Evolutionary conservation across 2,797 vertebrate species (phyloP), one percentile per base, ranked within the genome.

Genomic region (Chrosomus eos): DNA sequence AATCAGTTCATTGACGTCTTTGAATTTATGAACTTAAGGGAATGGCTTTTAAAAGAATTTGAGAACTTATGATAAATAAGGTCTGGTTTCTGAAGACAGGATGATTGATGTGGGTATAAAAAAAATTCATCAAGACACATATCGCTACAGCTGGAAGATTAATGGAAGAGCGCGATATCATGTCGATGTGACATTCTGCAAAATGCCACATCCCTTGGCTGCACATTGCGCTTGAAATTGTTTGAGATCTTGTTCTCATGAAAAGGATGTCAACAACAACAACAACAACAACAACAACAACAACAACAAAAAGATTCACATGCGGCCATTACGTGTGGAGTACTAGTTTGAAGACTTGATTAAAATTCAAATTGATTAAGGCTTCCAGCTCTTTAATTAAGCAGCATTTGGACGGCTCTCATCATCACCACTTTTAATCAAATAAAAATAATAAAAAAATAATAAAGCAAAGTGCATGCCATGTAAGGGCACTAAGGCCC

Each of bases 11-110:
- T 73, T 85, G 60, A 55, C 71, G 14, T 84, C 60, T 80, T 73
- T 85, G 86, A 84, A 85, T 83, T 66, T 77, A 87, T 87, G 85
- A 86, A 81, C 77, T 73, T 31, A 36, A 85, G 74, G 6, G 67
- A 70, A 78, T 53, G 73, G 36, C 58, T 82, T 60, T 62, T 77
- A 60, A 74, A 48, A 74, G 51, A 82, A 58, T 81, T 66, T 75
- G 73, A 72, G 73, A 80, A 81, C 53, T 74, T 62, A 81, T 84
- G 81, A 85, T 84, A 40, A 67, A 76, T 86, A 86, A 68, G 51
- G 75, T 84, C 67, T 33, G 26, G 70, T 78, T 84, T 80, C 40
- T 26, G 43, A 58, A 53, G 84, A 88, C 71, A 81, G 40, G 31
- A 43, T 78, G 84, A 86, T 78, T 60, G 70, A 78, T 84, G 55